Evolutionary conservation across 2,888 invertebrate species (phyloP), one percentile per base, ranked within the genome.

Genomic region (Tenthredo notha): DNA sequence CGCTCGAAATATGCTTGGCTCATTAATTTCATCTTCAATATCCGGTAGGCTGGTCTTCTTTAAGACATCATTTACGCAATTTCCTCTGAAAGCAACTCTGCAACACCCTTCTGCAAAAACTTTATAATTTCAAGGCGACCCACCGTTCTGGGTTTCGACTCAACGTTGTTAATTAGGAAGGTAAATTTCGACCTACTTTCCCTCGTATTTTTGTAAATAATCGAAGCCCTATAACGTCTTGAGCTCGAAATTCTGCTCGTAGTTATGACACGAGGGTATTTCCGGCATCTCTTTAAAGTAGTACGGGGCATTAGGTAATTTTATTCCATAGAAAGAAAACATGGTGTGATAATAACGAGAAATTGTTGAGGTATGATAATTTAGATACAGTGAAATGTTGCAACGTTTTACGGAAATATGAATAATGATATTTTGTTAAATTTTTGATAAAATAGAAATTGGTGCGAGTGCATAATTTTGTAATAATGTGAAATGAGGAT

Each of bases 401-500:
- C 74, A 47, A 47, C 6, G 43, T 47, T 43, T 47, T 47, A 47
- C 70, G 43, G 25, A 75, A 2, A 47, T 50, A 75, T 77, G 18
- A 15, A 5, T 50, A 5, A 50, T 33, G 25, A 50, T n/a, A 29
- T 77, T 50, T 77, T 18, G 15, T 50, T 29, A 2, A 77, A 77
- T 77, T 77, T 77, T 77, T 77, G n/a, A 50, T 54, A 2, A 29
- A 54, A 25, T 29, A 9, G 18, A 50, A 54, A 18, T 33, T 77
- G 77, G 54, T 47, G n/a, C n/a, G 18, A 50, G 29, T 77, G 50
- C n/a, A 15, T n/a, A 25, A 54, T 77, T 77, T 77, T 50, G 47
- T 18, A 9, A 54, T 18, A 4, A 33, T 37, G 37, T 37, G 33
- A 33, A 77, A 33, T 15, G 12, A 50, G 77, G 9, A n/a, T 21